Evolutionary conservation across 2,888 invertebrate genomes (phyloP), one percentile per base, ranked within the genome.

Genomic region (Athrips mouffetella): DNA sequence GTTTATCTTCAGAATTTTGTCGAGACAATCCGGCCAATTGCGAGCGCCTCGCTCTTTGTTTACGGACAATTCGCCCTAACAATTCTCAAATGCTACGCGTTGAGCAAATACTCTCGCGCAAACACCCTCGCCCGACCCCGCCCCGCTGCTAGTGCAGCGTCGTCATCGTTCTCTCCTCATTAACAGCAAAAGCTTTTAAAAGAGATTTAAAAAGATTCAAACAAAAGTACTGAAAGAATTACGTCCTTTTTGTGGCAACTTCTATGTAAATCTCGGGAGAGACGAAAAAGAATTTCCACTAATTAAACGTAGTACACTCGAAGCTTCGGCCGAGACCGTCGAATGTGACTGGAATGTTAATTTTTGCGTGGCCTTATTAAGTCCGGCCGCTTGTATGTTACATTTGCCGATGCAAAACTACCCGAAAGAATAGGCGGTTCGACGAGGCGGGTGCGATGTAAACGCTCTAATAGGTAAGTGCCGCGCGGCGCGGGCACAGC

Each of bases 51-150:
- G 76, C 73, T 76, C 66, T 65, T 62, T 84, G 80, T 84, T 87
- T 85, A 73, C 80, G 68, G 72, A 81, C 74, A 77, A 80, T 81
- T 80, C 77, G 74, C 79, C 72, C 78, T 87, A 86, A 87, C 84
- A 79, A 83, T 87, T 80, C 78, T 82, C 84, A 81, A 87, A 85
- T 80, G 81, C 77, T 83, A 83, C 80, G 84, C 85, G 83, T 77
- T 71, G 73, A 62, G 77, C 76, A 80, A 84, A 81, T 74, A 86
- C 74, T 79, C 71, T 55, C 74, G 73, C 69, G 76, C 80, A 79
- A 84, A 83, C 70, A 79, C 67, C 66, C 68, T 57, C 61, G 58
- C 59, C 63, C 53, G 59, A 53, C 63, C 55, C 57, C 57, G 48
- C 50, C 59, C 50, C 55, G 55, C 60, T 54, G 46, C 46, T 70